Evolutionary conservation across 2,113 vertebrate species (phyloP), one percentile per base, ranked within the genome.

Genomic region (Gadus macrocephalus): DNA sequence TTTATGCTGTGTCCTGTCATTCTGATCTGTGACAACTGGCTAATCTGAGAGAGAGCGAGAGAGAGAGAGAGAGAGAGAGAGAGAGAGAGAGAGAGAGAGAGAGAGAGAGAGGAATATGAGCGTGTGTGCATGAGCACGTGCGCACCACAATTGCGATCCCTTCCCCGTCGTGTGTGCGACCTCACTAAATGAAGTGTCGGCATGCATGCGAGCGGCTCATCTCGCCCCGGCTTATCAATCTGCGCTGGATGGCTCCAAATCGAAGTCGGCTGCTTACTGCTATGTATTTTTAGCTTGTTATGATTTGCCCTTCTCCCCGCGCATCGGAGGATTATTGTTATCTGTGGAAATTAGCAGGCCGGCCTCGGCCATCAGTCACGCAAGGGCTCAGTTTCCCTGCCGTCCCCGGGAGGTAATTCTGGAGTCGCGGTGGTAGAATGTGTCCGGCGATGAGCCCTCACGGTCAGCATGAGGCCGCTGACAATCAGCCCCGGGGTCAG

Each of bases 21-120:
- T 83, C 78, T 76, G 80, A 77, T 78, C 67, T 59, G 77, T 71
- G 78, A 83, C 85, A 83, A 81, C 79, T 68, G 72, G 79, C 78
- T 86, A 84, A 86, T 85, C 84, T 82, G 79, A 25, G 20, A 3
- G 68, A 38, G 75, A 14, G 72, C 53, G 63, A 55, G 55, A 5
- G 58, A 81, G 64, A 3, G 53, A 58, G 62, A 9, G 4, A 22
- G 17, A 3, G 38, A 8, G 38, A 8, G 38, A 8, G 25, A 25
- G 25, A 25, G 25, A 25, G 25, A 25, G 25, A n/a, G n/a, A n/a
- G n/a, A n/a, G n/a, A n/a, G n/a, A n/a, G n/a, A n/a, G n/a, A n/a
- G n/a, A n/a, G n/a, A n/a, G n/a, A n/a, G n/a, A n/a, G n/a, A n/a
- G n/a, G n/a, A 25, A 20, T 64, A 11, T 35, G 27, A 15, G n/a